Conservation (phyloP, 1,140 invertebrate genomes). For the Mylabris phalerata region DNA sequence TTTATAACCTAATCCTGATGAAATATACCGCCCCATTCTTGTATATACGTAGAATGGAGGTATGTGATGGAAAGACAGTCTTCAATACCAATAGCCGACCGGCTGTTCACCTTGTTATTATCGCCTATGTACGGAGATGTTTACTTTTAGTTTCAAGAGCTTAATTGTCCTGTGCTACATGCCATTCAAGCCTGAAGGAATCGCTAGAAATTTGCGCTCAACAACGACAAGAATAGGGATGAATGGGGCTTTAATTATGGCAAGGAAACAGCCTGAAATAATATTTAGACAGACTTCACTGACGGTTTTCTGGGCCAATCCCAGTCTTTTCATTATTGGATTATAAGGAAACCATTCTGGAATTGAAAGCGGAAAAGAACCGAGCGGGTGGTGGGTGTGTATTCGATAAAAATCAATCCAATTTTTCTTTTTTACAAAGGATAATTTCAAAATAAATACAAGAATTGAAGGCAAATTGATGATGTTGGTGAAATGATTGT, state of each 20-base stretch:
- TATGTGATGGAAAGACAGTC: too few species aligned
- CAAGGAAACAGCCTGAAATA: conserved; percentile 33
- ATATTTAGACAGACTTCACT: conserved; percentile 29
- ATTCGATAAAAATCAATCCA: too few species aligned
- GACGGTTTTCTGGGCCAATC: too few species aligned
- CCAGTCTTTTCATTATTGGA: too few species aligned
- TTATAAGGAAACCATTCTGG: too few species aligned
- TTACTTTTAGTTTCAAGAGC: conserved; percentile 23
- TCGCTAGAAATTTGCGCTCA: conserved; percentile 1
- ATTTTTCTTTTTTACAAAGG: too few species aligned
- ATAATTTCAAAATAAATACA: too few species aligned
- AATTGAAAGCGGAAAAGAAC: too few species aligned
- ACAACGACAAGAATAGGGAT: conserved; percentile 10
- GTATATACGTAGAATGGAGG: too few species aligned
- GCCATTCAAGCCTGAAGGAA: not conserved
- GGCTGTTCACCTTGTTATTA: conserved; percentile 4
- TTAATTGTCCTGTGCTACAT: conserved; percentile 16
- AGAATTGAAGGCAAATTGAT: too few species aligned
- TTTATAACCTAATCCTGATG: conserved; percentile 13
- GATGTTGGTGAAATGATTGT: not conserved
- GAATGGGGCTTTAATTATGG: conserved; percentile 30
- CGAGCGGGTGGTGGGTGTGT: too few species aligned
- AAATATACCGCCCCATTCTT: conserved; percentile 3
- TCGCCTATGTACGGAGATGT: conserved; percentile 16
- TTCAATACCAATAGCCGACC: not conserved